Percentiles rank a stretch among this genome's conserved stretches.
These are phyloP conservation scores for Lepetodrilus schrolli DNA, from an alignment of 2,888 invertebrate genomes.

Conservation along the genomic window DNA sequence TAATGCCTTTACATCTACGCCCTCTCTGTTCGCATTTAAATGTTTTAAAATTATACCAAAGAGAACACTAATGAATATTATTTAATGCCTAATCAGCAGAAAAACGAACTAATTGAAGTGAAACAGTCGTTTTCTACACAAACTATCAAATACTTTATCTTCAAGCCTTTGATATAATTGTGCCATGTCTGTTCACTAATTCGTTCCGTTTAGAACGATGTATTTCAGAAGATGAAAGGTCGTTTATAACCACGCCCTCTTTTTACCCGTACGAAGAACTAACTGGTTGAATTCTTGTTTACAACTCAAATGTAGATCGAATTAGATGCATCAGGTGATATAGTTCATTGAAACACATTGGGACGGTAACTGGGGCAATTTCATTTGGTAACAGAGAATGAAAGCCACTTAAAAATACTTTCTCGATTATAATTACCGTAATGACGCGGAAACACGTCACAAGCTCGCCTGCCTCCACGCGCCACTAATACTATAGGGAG, in stretches of 20 bases:
- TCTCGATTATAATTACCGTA: not conserved
- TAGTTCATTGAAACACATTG: not conserved
- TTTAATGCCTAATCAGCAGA: not conserved
- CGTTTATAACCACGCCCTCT: not conserved
- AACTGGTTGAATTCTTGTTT: not conserved
- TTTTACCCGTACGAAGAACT: not conserved
- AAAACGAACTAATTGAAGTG: not conserved
- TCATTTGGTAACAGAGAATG: constrained; percentile 3
- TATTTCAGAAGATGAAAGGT: constrained; percentile 5
- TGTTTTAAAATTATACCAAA: too few relatives aligned
- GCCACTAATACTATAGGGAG: too few relatives aligned
- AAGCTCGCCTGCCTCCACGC: too few relatives aligned
- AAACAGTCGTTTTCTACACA: not conserved
- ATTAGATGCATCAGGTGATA: not conserved
- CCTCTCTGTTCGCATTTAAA: too few relatives aligned
- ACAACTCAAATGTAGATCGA: not conserved
- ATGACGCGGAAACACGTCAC: too few relatives aligned
- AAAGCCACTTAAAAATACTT: not conserved
- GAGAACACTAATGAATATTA: too few relatives aligned
- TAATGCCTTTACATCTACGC: too few relatives aligned
- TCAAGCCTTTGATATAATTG: not conserved
- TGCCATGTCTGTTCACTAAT: not conserved
- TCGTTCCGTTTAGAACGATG: not conserved
- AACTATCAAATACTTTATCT: not conserved
- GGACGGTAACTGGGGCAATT: not conserved